Evolutionary conservation across 2,113 vertebrate species (phyloP), one percentile per base, ranked within the genome.

Genomic region (Uria aalge): DNA sequence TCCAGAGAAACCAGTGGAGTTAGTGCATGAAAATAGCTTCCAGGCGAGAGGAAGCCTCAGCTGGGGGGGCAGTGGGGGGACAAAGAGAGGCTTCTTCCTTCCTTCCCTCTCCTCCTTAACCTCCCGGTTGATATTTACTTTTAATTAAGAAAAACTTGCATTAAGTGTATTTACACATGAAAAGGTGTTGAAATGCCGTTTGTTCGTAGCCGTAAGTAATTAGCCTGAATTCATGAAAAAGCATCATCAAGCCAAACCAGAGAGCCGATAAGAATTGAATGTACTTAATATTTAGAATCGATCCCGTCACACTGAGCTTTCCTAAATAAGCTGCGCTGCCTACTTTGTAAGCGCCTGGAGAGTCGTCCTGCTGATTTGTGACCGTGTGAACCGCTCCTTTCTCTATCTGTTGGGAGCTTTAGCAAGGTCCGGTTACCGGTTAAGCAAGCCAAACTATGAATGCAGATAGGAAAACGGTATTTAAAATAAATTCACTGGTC

Each of bases 91-190:
- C 69, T 96, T 94, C 73, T 95, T 97, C 85, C 93, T 86, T 84
- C 90, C 45, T 78, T 93, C 75, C 91, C 91, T 63, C 60, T 83
- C 79, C 75, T 96, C 73, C 95, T 82, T 94, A 95, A 71, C 76
- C 63, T 94, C 22, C 0, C 2, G 2, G 17, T 72, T 86, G 93
- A 66, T 92, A 59, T 93, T 97, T 95, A 75, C 95, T 95, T 94
- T 79, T 94, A 82, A 96, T 97, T 95, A 82, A 96, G 77, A 64
- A 93, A 94, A 96, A 91, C 87, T 94, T 82, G 93, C 91, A 92
- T 94, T 95, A 62, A 96, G 90, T 89, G 66, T 96, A 96, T 98
- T 98, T 98, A 97, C 97, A 97, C 89, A 91, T 90, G 96, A 97
- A 73, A 93, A 96, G 96, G 96, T 96, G 94, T 95, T 95, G 96